These are phyloP conservation scores for Sinocyclocheilus rhinocerous DNA, from an alignment of 2,113 vertebrate species.

Conservation along the genomic window DNA sequence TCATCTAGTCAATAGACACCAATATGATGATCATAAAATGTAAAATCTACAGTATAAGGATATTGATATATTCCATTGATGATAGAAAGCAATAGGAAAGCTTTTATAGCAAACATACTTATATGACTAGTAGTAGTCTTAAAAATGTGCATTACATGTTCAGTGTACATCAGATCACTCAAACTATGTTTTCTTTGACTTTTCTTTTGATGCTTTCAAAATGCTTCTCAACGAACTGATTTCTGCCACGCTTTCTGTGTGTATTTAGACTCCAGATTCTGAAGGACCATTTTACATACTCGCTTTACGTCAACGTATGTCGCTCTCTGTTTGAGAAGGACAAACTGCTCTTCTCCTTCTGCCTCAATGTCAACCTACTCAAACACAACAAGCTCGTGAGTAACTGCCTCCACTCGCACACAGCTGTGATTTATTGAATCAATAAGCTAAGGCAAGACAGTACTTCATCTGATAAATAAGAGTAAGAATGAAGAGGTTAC, in stretches of 20 bases:
- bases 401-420: constrained; percentile 22
- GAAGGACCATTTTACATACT: constrained; percentile 86
- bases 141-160: neutral
- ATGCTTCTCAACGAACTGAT: neutral
- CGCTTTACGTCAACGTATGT: constrained; percentile 86
- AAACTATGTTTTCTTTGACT: neutral
- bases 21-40: neutral
- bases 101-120: neutral
- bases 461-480: constrained; percentile 13
- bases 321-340: constrained; percentile 93
- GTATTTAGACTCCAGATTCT: constrained; percentile 82
- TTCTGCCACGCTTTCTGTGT: neutral
- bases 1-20: neutral
- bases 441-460: constrained; percentile 1
- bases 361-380: constrained; percentile 84
- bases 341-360: constrained; percentile 90
- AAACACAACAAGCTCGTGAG: constrained; percentile 78
- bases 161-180: neutral
- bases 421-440: constrained; percentile 16
- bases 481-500: constrained; percentile 18
- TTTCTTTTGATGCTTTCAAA: neutral
- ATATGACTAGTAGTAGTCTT: neutral
- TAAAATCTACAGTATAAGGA: neutral
- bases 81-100: neutral
- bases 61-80: neutral